phyloP scores from a whole-genome alignment of 2,113 vertebrate species.

The Silurus meridionalis region DNA sequence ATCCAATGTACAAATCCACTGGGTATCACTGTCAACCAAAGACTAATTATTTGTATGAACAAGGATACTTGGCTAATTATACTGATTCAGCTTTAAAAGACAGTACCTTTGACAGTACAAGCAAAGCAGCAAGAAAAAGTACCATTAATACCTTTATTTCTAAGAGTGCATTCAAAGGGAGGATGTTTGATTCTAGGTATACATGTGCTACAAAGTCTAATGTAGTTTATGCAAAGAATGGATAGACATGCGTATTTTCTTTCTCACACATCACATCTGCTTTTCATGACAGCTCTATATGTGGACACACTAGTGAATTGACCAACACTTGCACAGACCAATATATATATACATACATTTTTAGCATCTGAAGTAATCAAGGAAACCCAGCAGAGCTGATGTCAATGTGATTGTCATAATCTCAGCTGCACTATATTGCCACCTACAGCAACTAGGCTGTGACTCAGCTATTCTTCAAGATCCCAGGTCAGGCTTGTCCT shows the following conservation, averaged over 20 bases:
- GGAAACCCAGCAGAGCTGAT: background rate
- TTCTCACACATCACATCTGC: background rate
- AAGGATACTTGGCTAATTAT: background rate
- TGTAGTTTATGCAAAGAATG: background rate
- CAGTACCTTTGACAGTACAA: background rate
- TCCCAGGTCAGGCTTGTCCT: background rate
- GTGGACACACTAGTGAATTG: background rate
- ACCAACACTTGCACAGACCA: background rate
- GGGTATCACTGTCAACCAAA: background rate
- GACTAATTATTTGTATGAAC: background rate
- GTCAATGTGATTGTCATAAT: background rate
- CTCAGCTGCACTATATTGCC: background rate
- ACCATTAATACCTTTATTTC: background rate
- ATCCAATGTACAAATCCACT: background rate
- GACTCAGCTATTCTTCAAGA: conserved; percentile 22
- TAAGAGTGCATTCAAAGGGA: no score
- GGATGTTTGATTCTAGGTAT: background rate
- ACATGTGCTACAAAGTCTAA: background rate
- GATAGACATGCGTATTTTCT: background rate
- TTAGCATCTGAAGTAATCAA: background rate
- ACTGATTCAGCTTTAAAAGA: background rate
- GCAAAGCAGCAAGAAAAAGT: background rate
- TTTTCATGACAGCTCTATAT: background rate
- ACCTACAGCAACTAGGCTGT: conserved; percentile 5
- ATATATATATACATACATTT: background rate